Percentiles rank a stretch among this genome's conserved stretches.
Conservation (phyloP, 2,797 vertebrate species). For the Xenentodon cancila region DNA sequence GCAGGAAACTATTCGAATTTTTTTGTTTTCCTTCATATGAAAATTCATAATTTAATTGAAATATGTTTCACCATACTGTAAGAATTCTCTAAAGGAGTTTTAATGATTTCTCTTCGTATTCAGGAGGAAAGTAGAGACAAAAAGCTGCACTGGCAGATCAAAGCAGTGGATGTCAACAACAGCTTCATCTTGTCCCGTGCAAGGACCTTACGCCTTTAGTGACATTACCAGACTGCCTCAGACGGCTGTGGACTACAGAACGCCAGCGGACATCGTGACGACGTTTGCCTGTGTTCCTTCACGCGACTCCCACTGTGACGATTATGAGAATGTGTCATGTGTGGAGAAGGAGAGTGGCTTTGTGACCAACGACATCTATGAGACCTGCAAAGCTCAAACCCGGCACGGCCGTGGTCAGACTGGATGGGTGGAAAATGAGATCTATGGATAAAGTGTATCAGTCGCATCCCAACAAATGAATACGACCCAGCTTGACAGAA, state of each 20-base stretch:
- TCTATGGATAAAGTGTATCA: conserved; percentile 77
- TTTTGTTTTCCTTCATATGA: neutral
- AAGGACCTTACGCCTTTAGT: conserved; percentile 83
- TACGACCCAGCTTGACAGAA: conserved; percentile 9
- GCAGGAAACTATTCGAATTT: too few relatives aligned
- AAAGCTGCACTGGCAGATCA: conserved; percentile 68
- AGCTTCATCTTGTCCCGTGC: conserved; percentile 69
- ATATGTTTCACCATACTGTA: neutral
- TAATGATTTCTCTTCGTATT: conserved; percentile 8
- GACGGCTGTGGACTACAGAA: conserved; percentile 78
- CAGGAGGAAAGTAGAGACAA: conserved; percentile 82
- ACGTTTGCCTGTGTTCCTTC: conserved; percentile 75
- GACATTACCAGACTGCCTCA: conserved; percentile 84
- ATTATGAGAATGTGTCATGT: conserved; percentile 82
- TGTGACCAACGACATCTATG: conserved; percentile 95
- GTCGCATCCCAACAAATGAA: conserved; percentile 2
- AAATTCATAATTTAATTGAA: neutral
- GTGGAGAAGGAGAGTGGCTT: conserved; percentile 85
- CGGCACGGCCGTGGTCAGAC: conserved; percentile 77
- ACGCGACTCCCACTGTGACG: conserved; percentile 69
- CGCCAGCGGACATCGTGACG: conserved; percentile 77
- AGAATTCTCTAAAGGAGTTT: neutral
- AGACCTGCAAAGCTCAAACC: conserved; percentile 78
- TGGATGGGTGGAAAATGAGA: conserved; percentile 91
- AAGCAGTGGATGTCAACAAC: conserved; percentile 75